Conservation (phyloP, 2,888 invertebrate genomes). For the Epirrhoe alternata region DNA sequence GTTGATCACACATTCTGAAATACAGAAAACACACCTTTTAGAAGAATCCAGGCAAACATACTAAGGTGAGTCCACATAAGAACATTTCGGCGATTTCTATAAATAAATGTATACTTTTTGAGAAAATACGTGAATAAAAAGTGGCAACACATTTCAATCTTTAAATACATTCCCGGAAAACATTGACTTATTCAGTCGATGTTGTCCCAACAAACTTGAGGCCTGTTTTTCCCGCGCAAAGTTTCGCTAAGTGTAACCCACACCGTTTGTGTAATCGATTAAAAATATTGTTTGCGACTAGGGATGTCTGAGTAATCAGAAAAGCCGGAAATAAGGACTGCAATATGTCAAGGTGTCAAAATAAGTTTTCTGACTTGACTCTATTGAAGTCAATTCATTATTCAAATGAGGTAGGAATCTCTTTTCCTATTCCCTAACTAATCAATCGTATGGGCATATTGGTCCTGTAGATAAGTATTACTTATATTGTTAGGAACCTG, state of each 20-base stretch:
- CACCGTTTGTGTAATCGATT: constrained; percentile 74
- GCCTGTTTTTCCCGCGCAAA: constrained; percentile 48
- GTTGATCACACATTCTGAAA: constrained; percentile 92
- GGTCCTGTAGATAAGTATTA: too few species aligned
- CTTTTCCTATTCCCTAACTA: too few species aligned
- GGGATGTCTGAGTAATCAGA: constrained; percentile 8
- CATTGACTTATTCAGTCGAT: constrained; percentile 52
- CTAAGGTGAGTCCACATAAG: too few species aligned
- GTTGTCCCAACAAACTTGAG: constrained; percentile 52
- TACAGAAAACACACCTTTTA: constrained; percentile 7
- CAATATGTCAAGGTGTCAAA: background rate
- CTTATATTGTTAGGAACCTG: too few species aligned
- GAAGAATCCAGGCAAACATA: too few species aligned
- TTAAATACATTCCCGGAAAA: constrained; percentile 43
- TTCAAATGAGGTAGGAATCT: too few species aligned
- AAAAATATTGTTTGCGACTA: constrained; percentile 67
- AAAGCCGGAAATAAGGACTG: background rate
- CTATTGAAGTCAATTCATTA: too few species aligned
- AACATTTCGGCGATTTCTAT: too few species aligned
- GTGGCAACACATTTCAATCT: constrained; percentile 25
- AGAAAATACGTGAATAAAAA: constrained; percentile 18
- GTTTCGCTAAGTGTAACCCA: constrained; percentile 69
- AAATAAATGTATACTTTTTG: background rate
- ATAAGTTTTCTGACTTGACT: background rate
- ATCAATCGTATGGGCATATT: too few species aligned